Evolutionary conservation across 1,140 invertebrate species (phyloP), one percentile per base, ranked within the genome.

Genomic region (Trachelipus rathkii): DNA sequence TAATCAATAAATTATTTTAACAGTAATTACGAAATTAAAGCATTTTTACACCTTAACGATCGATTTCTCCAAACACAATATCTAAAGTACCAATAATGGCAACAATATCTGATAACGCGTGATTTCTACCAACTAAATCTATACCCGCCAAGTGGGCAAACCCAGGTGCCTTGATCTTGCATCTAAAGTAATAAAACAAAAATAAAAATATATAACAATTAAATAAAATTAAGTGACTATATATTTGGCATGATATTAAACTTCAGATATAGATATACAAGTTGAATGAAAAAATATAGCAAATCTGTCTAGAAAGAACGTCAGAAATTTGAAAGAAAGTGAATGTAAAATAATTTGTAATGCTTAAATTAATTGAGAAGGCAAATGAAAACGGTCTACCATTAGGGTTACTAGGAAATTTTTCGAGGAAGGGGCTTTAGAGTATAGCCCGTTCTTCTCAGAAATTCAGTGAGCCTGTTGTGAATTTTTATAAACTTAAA

Each of bases 141-240:
- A 97, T 82, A 9, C 91, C 93, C 23, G 95, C 94, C 79, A 97
- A 88, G 87, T 98, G 96, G 76, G 94, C 93, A 86, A 97, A 98
- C 45, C 96, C 96, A 23, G 96, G 96, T 6, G 96, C 95, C 84
- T 97, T 97, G 79, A 98, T 98, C 86, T 98, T 98, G 86, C 95
- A 98, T 81, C 80, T 81, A 72, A 19, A 77, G 74, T 44, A 21
- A 73, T n/a, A 74, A 44, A 72, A 33, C 33, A 33, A 33, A 33
- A 33, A 33, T 33, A 33, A 1, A 33, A 33, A 33, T 19, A 8
- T 33, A 33, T 70, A 33, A 43, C 15, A 10, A 74, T 13, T 10
- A 68, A 33, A 8, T 67, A 3, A 66, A 13, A 15, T n/a, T 67
- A 67, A 8, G 13, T 72, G 19, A 11, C 9, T 8, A 72, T 15